Conservation (phyloP, 2,797 vertebrate species). For the Echeneis naucrates region DNA sequence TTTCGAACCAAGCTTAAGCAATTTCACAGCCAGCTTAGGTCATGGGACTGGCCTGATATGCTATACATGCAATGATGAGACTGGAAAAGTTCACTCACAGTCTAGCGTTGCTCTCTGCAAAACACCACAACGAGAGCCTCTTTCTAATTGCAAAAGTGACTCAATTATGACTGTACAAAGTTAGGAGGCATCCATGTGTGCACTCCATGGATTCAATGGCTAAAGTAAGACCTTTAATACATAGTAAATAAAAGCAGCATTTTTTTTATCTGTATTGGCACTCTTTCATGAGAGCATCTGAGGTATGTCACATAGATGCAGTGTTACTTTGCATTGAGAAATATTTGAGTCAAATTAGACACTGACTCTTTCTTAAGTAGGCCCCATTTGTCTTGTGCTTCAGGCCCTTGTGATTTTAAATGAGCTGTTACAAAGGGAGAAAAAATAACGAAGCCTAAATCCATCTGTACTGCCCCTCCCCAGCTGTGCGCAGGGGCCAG, state of each 20-base stretch:
- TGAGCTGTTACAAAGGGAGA: constrained; percentile 78
- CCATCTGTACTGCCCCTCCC: constrained; percentile 69
- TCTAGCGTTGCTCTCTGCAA: constrained; percentile 40
- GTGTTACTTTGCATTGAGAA: constrained; percentile 68
- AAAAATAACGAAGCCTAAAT: constrained; percentile 71
- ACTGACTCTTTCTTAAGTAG: constrained; percentile 70
- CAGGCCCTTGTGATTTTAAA: constrained; percentile 78
- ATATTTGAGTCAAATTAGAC: constrained; percentile 74
- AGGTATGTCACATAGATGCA: constrained; percentile 56
- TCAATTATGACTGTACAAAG: neutral
- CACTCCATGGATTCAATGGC: neutral
- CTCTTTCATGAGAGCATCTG: constrained; percentile 26
- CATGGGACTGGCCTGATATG: constrained; percentile 52
- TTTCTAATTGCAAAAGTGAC: neutral
- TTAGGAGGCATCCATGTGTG: neutral
- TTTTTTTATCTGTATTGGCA: constrained; percentile 27
- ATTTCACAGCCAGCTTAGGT: constrained; percentile 82
- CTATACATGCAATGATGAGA: constrained; percentile 59
- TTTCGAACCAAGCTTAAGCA: constrained; percentile 81
- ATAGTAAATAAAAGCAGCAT: constrained; percentile 17
- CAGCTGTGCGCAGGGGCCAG: constrained; percentile 66
- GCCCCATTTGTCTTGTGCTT: constrained; percentile 73
- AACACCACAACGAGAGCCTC: constrained; percentile 30
- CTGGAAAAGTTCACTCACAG: constrained; percentile 43
- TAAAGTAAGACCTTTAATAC: neutral